These are phyloP conservation scores for Mylabris phalerata DNA, from an alignment of 1,140 invertebrate genomes.

Conservation along the genomic window DNA sequence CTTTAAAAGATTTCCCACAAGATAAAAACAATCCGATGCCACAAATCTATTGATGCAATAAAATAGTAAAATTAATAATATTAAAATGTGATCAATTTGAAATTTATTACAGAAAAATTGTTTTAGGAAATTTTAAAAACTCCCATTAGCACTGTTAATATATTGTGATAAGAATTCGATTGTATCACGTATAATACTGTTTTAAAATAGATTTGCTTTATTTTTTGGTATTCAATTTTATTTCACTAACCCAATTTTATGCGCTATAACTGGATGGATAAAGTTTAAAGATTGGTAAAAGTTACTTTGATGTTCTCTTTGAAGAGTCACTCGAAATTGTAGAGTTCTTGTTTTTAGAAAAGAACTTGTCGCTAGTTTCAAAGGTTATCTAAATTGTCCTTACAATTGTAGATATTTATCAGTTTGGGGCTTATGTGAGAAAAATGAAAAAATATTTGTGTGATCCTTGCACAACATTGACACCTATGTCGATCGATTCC, in stretches of 20 bases:
- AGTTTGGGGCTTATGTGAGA: too few species aligned
- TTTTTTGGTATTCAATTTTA: not conserved
- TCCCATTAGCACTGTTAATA: slow-evolving; percentile 9
- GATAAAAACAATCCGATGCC: slow-evolving; percentile 12
- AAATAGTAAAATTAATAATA: slow-evolving; percentile 3
- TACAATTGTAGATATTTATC: too few species aligned
- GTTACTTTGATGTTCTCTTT: too few species aligned
- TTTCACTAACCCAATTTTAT: not conserved
- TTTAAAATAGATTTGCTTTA: not conserved
- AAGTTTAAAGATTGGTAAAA: too few species aligned
- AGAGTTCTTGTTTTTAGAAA: too few species aligned
- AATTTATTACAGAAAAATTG: slow-evolving; percentile 1
- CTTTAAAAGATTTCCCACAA: slow-evolving; percentile 30
- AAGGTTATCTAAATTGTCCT: too few species aligned
- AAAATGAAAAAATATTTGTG: too few species aligned
- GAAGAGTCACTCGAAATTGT: too few species aligned
- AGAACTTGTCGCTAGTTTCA: too few species aligned
- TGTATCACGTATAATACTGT: slow-evolving; percentile 11
- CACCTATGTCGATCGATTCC: too few species aligned
- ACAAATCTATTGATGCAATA: slow-evolving; percentile 9
- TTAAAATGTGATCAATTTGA: slow-evolving; percentile 12
- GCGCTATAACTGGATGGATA: too few species aligned
- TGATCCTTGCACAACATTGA: too few species aligned
- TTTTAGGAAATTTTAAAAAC: slow-evolving; percentile 5
- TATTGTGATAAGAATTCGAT: slow-evolving; percentile 16